Conservation (phyloP, 2,888 invertebrate genomes). For the Empis livida region DNA sequence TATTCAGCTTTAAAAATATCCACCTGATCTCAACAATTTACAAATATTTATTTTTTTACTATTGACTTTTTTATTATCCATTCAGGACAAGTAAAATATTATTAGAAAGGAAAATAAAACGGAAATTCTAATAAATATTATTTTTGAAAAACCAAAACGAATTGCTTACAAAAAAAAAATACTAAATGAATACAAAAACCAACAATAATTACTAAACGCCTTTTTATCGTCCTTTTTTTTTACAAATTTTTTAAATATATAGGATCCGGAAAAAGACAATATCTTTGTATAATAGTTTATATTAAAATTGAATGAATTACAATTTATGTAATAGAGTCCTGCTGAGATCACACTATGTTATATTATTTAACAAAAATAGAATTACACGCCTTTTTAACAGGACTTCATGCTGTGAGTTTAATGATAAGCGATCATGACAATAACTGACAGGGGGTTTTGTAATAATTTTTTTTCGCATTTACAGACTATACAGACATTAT, state of each 20-base stretch:
- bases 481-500: too few species aligned
- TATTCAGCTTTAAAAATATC: background rate
- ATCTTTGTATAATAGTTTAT: too few species aligned
- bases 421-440: background rate
- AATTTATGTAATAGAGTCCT: background rate
- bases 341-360: background rate
- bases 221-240: too few species aligned
- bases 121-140: background rate
- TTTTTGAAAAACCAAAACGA: background rate
- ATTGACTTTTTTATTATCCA: background rate
- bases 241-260: too few species aligned
- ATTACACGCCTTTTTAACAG: background rate
- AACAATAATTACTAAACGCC: background rate
- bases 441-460: too few species aligned
- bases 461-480: too few species aligned
- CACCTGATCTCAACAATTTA: background rate
- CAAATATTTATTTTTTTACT: background rate
- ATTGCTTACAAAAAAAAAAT: background rate
- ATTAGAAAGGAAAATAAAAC: background rate
- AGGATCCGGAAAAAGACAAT: too few species aligned
- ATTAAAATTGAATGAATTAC: too few species aligned
- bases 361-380: background rate
- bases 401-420: background rate
- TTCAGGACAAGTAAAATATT: background rate
- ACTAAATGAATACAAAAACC: background rate